Percentiles rank a stretch among this genome's conserved stretches.
These are phyloP conservation scores for Centropristis striata DNA, from an alignment of 2,113 vertebrate species.

Conservation along the genomic window DNA sequence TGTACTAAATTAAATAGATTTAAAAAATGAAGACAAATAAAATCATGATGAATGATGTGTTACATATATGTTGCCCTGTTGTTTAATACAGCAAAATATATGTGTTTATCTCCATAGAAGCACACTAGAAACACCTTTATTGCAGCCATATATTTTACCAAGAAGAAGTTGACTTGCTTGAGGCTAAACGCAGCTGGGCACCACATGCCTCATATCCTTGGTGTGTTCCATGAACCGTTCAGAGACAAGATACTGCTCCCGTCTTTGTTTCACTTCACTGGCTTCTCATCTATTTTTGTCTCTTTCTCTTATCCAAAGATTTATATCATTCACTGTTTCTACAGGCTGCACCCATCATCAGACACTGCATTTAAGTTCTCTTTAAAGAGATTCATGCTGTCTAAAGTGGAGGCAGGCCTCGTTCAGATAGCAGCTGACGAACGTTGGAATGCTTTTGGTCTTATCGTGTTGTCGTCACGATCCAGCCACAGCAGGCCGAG, in stretches of 20 bases:
- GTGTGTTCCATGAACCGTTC: constrained; percentile 28
- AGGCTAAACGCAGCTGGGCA: constrained; percentile 73
- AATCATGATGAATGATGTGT: no score
- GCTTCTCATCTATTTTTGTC: constrained; percentile 56
- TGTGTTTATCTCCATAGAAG: constrained; percentile 13
- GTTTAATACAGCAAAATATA: constrained; percentile 17
- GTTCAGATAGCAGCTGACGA: constrained; percentile 63
- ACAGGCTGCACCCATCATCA: constrained; percentile 45
- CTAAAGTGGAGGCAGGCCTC: constrained; percentile 70
- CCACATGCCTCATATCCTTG: constrained; percentile 72
- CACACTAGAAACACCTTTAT: constrained; percentile 34
- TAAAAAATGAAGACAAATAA: no score
- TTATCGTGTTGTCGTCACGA: constrained; percentile 65
- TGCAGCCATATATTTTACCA: constrained; percentile 41
- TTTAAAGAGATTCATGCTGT: constrained; percentile 63
- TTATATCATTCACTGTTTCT: constrained; percentile 53
- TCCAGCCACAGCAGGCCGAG: constrained; percentile 37
- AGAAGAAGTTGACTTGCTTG: constrained; percentile 39
- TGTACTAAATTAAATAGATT: no score
- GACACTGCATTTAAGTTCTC: constrained; percentile 49
- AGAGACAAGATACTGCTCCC: constrained; percentile 52
- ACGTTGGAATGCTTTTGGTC: constrained; percentile 74
- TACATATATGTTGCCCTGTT: constrained; percentile 1
- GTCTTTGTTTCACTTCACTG: constrained; percentile 48
- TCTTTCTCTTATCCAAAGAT: constrained; percentile 53